Percentiles rank a stretch among this genome's conserved stretches.
Conservation (phyloP, 2,113 vertebrate species). For the Pollimyrus isidori region DNA sequence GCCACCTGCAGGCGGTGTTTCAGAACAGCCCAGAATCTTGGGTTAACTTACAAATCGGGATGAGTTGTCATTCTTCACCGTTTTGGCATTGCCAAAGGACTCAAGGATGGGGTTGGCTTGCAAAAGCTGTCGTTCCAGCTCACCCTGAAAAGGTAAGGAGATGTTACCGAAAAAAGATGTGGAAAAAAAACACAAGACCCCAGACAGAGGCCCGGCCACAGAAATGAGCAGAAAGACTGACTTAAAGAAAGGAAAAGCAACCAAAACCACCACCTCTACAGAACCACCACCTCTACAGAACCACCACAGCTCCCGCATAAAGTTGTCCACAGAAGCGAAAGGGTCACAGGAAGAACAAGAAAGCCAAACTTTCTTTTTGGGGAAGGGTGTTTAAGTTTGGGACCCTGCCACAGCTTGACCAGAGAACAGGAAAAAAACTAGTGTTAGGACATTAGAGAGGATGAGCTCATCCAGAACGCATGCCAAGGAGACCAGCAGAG, state of each 20-base stretch:
- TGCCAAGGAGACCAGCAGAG: conserved; percentile 1
- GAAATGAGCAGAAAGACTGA: not conserved
- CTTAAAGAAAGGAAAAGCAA: not conserved
- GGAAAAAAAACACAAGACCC: not conserved
- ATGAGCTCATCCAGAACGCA: not conserved
- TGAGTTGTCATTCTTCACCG: conserved; percentile 98
- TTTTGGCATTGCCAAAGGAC: conserved; percentile 95
- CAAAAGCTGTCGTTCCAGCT: conserved; percentile 90
- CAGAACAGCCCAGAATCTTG: not conserved
- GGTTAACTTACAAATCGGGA: conserved; percentile 88
- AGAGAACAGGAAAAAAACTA: not conserved
- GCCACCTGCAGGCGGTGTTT: not conserved
- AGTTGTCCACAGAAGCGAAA: not conserved
- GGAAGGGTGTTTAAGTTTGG: not conserved
- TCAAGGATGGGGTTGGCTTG: conserved; percentile 97
- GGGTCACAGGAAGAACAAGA: not conserved
- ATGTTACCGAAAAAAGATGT: conserved; percentile 22
- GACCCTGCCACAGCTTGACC: conserved; percentile 6
- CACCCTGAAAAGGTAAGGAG: conserved; percentile 65
- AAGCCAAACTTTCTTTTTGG: not conserved
- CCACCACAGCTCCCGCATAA: not conserved
- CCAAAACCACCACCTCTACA: not conserved
- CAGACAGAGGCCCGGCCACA: not conserved
- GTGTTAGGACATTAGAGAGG: not conserved
- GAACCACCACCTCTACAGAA: conserved; percentile 13